These are phyloP conservation scores for Heliconius erato DNA, from an alignment of 2,888 invertebrate species.

Conservation along the genomic window DNA sequence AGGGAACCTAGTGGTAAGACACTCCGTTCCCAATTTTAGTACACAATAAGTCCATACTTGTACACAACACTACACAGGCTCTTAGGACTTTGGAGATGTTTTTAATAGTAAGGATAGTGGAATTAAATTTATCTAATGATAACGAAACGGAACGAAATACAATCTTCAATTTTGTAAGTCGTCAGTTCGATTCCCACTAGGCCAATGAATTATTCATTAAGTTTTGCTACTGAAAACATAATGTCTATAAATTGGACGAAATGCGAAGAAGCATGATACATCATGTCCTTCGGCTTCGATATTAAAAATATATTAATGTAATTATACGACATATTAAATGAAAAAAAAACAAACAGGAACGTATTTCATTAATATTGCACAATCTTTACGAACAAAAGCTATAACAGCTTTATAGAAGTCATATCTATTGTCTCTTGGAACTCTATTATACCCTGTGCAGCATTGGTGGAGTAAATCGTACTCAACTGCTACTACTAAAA, in stretches of 20 bases:
- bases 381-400: neutral
- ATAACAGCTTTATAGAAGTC: neutral
- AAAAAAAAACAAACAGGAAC: neutral
- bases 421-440: neutral
- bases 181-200: neutral
- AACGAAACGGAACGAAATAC: neutral
- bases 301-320: neutral
- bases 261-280: neutral
- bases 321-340: neutral
- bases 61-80: neutral
- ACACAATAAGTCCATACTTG: neutral
- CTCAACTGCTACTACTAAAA: slow-evolving; percentile 17
- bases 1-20: too few species aligned
- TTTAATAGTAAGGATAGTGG: neutral
- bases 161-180: neutral
- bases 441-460: neutral
- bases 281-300: neutral
- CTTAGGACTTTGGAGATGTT: neutral
- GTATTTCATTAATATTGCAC: neutral
- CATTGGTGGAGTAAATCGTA: slow-evolving; percentile 1
- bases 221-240: too few species aligned
- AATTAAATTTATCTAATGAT: neutral
- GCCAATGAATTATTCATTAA: too few species aligned
- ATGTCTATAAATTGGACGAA: too few species aligned
- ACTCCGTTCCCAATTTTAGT: neutral